A percentile compares a stretch with the other conserved stretches of the same genome.
phyloP scores from a whole-genome alignment of 1,140 invertebrate genomes.

The Tetramorium simillimum region DNA sequence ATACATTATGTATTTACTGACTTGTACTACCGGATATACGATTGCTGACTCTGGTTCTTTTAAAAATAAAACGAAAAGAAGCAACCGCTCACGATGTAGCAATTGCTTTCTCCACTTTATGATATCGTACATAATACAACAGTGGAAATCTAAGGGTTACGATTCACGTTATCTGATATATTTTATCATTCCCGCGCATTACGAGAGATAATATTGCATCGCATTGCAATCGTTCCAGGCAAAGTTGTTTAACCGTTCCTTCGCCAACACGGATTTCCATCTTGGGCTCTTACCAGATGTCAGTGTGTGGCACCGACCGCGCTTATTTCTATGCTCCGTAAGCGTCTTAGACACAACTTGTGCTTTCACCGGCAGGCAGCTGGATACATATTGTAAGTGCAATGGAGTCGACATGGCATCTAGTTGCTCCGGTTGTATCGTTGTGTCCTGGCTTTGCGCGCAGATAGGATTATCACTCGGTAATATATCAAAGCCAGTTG shows the following conservation, averaged over 20 bases:
- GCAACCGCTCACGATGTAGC: background rate
- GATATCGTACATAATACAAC: background rate
- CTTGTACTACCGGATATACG: background rate
- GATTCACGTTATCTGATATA: background rate
- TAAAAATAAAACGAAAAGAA: background rate
- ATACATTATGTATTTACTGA: background rate
- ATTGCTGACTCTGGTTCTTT: background rate
- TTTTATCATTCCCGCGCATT: background rate
- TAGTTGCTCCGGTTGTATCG: conserved; percentile 53
- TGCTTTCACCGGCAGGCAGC: background rate
- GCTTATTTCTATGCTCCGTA: conserved; percentile 21
- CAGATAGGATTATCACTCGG: conserved; percentile 73
- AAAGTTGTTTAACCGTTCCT: conserved; percentile 2
- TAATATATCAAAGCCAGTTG: conserved; percentile 75
- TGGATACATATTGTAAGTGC: conserved; percentile 48
- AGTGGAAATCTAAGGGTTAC: background rate
- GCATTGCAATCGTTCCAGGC: background rate
- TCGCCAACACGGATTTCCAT: conserved; percentile 11
- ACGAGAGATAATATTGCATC: background rate
- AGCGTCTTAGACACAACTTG: conserved; percentile 6
- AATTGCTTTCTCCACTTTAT: background rate
- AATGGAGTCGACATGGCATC: conserved; percentile 45
- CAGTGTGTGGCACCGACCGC: background rate
- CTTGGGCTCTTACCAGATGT: background rate
- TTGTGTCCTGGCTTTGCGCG: conserved; percentile 63